Conservation (phyloP, 2,888 invertebrate species). For the Periphyllus acericola region DNA sequence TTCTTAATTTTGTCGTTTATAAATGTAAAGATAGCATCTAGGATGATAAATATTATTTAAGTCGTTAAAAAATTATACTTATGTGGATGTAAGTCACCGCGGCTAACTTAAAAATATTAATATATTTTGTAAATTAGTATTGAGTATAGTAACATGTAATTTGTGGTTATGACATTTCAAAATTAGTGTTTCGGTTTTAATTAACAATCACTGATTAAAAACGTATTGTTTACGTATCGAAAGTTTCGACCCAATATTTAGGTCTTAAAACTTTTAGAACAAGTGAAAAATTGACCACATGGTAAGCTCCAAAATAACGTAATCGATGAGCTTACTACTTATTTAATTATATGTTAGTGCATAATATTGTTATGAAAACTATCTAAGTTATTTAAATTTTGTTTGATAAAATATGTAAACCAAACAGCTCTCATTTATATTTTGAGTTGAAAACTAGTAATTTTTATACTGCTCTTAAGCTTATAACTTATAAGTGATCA, state of each 20-base stretch:
- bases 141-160: no score
- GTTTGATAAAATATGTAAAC: neutral
- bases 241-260: neutral
- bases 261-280: neutral
- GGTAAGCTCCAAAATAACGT: neutral
- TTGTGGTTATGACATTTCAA: neutral
- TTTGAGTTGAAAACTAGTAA: neutral
- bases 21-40: neutral
- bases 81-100: neutral
- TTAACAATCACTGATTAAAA: constrained; percentile 20
- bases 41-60: neutral
- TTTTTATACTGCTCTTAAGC: neutral
- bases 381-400: neutral
- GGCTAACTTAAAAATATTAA: neutral
- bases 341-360: neutral
- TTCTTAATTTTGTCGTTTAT: constrained; percentile 21
- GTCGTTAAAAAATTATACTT: neutral
- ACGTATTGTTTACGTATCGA: neutral
- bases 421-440: neutral
- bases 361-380: neutral
- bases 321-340: no score
- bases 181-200: neutral
- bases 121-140: neutral
- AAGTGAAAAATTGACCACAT: neutral
- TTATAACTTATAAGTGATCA: neutral